Evolutionary conservation across 2,113 vertebrate species (phyloP), one percentile per base, ranked within the genome.

Genomic region (Desmodus rotundus): DNA sequence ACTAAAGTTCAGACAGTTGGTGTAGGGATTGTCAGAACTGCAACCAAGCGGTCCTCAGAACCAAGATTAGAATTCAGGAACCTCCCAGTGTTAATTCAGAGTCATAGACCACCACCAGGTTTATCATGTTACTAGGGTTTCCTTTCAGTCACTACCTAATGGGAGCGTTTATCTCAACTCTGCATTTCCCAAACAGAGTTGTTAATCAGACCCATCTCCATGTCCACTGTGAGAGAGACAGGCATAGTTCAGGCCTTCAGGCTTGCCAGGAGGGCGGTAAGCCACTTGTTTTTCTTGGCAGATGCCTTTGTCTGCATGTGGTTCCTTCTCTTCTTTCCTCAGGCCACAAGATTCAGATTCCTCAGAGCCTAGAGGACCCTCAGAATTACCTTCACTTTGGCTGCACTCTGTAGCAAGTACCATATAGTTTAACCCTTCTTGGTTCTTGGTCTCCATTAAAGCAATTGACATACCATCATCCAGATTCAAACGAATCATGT

Each of bases 391-490:
- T 84, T 96, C 50, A 52, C 93, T 88, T 95, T 85, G 76, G 5
- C 91, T 97, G 54, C 43, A 54, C 80, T 97, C 97, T 97, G 97
- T 98, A 85, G 97, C 95, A 83, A 98, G 63, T 45, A 98, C 88
- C 97, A 98, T 97, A 91, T 98, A 98, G 96, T 98, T 98, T 97
- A 98, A 96, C 17, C 98, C 98, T 68, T 98, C 98, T 90, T 96
- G 77, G 96, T 98, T 98, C 87, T 77, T 98, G 87, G 87, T 95
- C 98, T 98, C 98, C 94, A 92, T 86, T 76, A 98, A 50, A 4
- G 24, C 96, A 58, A 97, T 7, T 77, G 98, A 97, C 38, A 41
- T 87, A 84, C 76, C 0, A 0, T 93, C 97, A 88, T 96, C 97
- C 4, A 92, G 97, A 96, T 96, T 97, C 85, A 93, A 67, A 83